phyloP scores from a whole-genome alignment of 2,888 invertebrate species.

The Chromoteleia sp. region DNA sequence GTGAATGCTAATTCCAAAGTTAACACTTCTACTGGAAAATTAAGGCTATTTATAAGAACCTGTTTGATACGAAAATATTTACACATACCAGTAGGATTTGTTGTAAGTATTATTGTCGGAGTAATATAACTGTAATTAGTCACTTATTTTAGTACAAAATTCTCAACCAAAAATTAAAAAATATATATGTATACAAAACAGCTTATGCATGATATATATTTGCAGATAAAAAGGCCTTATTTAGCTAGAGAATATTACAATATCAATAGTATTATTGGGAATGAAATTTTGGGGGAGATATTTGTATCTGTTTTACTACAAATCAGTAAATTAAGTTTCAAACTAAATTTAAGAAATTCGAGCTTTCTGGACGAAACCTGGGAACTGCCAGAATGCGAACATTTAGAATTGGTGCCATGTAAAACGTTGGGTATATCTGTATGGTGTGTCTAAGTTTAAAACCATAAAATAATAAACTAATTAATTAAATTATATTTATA shows the following conservation, averaged over 20 bases:
- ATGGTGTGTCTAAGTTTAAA: slow-evolving; percentile 82
- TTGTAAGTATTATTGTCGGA: slow-evolving; percentile 82
- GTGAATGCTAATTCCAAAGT: slow-evolving; percentile 84
- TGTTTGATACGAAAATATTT: slow-evolving; percentile 86
- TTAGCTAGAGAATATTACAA: slow-evolving; percentile 81
- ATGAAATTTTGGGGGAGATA: slow-evolving; percentile 88
- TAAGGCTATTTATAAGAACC: slow-evolving; percentile 85
- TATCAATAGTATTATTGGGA: slow-evolving; percentile 86
- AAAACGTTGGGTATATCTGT: slow-evolving; percentile 87
- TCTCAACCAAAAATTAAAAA: slow-evolving; percentile 2
- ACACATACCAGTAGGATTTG: slow-evolving; percentile 85
- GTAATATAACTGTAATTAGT: too few relatives aligned
- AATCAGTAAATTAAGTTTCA: slow-evolving; percentile 85
- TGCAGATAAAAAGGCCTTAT: slow-evolving; percentile 77
- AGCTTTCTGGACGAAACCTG: slow-evolving; percentile 88
- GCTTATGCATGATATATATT: background rate
- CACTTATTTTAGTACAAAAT: too few relatives aligned
- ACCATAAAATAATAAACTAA: slow-evolving; percentile 4
- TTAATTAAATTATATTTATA: background rate
- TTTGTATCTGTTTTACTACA: slow-evolving; percentile 86
- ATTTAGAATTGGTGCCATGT: slow-evolving; percentile 88
- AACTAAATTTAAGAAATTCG: slow-evolving; percentile 86
- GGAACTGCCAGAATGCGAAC: slow-evolving; percentile 86
- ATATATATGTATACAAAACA: background rate
- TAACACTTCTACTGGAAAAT: slow-evolving; percentile 84